Conservation (phyloP, 2,113 vertebrate species). For the Oryctolagus cuniculus region DNA sequence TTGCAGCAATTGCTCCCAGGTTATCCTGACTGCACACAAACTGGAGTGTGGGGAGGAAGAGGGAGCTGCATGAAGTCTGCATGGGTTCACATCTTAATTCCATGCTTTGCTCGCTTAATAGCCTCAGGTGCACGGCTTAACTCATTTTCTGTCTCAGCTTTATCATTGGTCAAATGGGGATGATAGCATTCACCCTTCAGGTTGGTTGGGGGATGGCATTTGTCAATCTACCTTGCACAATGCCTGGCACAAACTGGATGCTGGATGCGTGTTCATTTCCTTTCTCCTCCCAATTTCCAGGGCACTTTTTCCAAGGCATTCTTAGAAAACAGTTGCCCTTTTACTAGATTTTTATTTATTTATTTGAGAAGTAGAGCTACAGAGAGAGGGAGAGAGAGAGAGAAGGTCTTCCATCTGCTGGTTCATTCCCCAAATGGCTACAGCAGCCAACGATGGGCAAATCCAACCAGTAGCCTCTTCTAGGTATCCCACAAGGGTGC, state of each 20-base stretch:
- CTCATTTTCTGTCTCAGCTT: not conserved
- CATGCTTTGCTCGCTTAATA: not conserved
- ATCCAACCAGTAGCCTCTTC: too few relatives aligned
- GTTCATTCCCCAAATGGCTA: too few relatives aligned
- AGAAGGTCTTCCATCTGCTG: too few relatives aligned
- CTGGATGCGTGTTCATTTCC: not conserved
- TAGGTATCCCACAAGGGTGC: too few relatives aligned
- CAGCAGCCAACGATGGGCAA: too few relatives aligned
- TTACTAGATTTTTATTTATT: too few relatives aligned
- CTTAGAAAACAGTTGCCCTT: not conserved
- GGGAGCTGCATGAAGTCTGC: not conserved
- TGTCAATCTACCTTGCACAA: not conserved
- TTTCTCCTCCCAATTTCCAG: not conserved
- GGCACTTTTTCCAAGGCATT: not conserved
- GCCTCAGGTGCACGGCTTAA: not conserved
- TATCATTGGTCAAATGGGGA: not conserved
- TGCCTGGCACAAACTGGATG: not conserved
- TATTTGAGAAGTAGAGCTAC: too few relatives aligned
- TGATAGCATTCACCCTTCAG: not conserved
- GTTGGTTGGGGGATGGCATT: not conserved
- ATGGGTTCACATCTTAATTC: not conserved
- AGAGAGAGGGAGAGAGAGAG: too few relatives aligned
- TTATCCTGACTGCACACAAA: not conserved
- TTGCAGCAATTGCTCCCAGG: not conserved
- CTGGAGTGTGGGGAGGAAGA: not conserved